These are phyloP conservation scores for Gymnogyps californianus DNA, from an alignment of 2,113 vertebrate genomes.

Conservation along the genomic window DNA sequence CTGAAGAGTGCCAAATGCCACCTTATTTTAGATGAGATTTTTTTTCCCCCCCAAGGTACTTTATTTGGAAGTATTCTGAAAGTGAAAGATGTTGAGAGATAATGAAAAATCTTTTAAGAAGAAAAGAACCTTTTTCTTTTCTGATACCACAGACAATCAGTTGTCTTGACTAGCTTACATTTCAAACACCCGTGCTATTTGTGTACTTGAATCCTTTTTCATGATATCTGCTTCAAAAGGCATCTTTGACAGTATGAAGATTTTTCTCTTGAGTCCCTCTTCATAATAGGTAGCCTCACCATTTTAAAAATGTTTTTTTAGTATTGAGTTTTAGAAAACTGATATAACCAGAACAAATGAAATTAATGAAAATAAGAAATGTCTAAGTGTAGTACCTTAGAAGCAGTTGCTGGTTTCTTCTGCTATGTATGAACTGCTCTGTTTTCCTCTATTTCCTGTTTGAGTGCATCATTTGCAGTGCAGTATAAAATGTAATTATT, in stretches of 20 bases:
- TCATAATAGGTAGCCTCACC: background rate
- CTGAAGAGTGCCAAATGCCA: background rate
- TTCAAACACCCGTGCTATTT: accelerated
- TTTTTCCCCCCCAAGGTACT: background rate
- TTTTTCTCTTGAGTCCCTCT: background rate
- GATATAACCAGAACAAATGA: background rate
- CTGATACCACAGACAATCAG: too few relatives aligned
- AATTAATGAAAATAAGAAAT: background rate
- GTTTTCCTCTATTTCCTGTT: background rate
- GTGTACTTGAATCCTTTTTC: background rate
- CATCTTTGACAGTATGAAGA: background rate
- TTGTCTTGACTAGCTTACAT: background rate
- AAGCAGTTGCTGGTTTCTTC: background rate
- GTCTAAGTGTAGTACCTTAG: background rate
- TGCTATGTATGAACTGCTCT: background rate
- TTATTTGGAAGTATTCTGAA: background rate
- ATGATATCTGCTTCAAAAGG: background rate
- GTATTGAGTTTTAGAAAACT: background rate
- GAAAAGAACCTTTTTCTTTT: background rate
- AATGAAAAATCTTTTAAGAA: background rate
- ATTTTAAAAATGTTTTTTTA: background rate
- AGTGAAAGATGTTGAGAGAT: background rate
- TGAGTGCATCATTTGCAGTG: background rate
- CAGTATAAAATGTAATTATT: background rate
- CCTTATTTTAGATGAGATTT: background rate